Evolutionary conservation across 2,888 invertebrate genomes (phyloP).

Genomic region (Callosobruchus maculatus): DNA sequence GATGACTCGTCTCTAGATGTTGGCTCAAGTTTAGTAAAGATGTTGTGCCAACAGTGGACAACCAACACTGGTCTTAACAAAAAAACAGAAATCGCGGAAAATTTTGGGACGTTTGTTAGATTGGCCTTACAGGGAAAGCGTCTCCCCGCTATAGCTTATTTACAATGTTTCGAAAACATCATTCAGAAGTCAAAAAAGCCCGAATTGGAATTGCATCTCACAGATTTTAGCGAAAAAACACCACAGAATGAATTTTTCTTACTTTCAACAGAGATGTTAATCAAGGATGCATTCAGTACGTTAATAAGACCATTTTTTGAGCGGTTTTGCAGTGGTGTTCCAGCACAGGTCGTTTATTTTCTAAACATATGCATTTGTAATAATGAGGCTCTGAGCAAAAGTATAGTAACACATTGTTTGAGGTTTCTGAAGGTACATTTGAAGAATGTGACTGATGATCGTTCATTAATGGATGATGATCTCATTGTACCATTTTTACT

Average conservation of each 20-base stretch:
- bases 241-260: background rate
- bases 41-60: background rate
- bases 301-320: background rate
- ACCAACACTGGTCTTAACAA: background rate
- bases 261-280: background rate
- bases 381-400: slow-evolving; percentile 9
- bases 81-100: background rate
- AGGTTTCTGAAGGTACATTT: slow-evolving; percentile 15
- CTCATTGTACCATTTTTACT: slow-evolving; percentile 11
- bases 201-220: slow-evolving; percentile 47
- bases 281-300: background rate
- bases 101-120: background rate
- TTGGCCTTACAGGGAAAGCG: slow-evolving; percentile 50
- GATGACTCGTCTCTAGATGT: slow-evolving; percentile 44
- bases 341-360: slow-evolving; percentile 3
- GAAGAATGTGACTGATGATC: slow-evolving; percentile 6
- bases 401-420: slow-evolving; percentile 16
- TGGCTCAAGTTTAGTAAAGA: background rate
- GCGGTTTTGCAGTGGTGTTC: background rate
- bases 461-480: slow-evolving; percentile 8
- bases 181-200: slow-evolving; percentile 51
- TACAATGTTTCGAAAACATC: slow-evolving; percentile 54
- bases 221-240: slow-evolving; percentile 40
- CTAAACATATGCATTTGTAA: slow-evolving; percentile 24
- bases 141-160: slow-evolving; percentile 56